Evolutionary conservation across 2,797 vertebrate genomes (phyloP).

Genomic region (Rhadinocentrus ornatus): DNA sequence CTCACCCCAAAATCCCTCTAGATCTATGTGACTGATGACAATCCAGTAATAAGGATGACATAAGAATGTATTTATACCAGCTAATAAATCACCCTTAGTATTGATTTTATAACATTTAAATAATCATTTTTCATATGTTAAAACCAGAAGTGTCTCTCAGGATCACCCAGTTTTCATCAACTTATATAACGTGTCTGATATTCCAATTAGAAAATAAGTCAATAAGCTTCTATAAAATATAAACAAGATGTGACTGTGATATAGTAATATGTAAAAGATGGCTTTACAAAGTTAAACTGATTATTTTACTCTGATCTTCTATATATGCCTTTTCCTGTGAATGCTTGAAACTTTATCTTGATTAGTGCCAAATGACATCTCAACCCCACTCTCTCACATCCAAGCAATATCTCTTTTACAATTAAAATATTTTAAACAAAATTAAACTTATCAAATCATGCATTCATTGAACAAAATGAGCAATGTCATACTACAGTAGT

Average conservation of each 20-base stretch:
- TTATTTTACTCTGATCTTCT: background rate
- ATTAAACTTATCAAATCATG: background rate
- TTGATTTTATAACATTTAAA: too few species aligned
- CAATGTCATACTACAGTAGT: background rate
- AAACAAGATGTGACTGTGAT: background rate
- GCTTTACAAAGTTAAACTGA: background rate
- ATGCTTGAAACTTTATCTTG: background rate
- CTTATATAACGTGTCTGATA: background rate
- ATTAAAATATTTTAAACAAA: background rate
- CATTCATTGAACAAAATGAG: background rate
- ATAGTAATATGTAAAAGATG: background rate
- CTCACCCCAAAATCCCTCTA: constrained; percentile 39
- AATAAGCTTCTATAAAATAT: background rate
- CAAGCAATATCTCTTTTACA: background rate
- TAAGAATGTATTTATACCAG: background rate
- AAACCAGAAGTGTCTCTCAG: background rate
- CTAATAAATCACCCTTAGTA: background rate
- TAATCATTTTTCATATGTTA: background rate
- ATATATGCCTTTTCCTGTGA: background rate
- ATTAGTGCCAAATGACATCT: background rate
- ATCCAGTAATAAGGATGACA: constrained; percentile 22
- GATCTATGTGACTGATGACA: constrained; percentile 40
- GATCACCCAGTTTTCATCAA: background rate
- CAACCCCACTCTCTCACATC: background rate
- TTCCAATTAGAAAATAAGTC: background rate